Conservation (phyloP, 2,113 vertebrate species). For the Anthoscopus minutus region DNA sequence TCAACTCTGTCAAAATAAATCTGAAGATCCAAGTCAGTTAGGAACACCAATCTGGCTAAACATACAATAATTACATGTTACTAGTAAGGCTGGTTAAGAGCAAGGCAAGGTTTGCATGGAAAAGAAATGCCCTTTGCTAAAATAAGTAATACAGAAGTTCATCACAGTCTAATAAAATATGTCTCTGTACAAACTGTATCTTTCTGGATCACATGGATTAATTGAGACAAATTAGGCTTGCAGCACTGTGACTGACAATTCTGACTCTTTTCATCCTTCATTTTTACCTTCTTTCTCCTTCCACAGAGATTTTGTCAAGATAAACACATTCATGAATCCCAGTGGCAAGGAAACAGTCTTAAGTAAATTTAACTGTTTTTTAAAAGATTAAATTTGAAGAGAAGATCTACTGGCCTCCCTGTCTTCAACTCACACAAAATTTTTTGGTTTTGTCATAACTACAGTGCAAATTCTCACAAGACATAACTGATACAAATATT, state of each 20-base stretch:
- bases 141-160: not conserved
- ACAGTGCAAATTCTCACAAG: not conserved
- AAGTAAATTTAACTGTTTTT: not conserved
- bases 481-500: not conserved
- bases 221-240: not conserved
- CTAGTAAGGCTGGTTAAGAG: not conserved
- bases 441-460: not conserved
- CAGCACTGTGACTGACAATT: not conserved
- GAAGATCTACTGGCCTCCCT: not conserved
- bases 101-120: not conserved
- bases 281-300: not conserved
- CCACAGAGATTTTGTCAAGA: not conserved
- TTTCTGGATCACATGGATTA: not conserved
- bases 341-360: not conserved
- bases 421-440: not conserved
- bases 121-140: not conserved
- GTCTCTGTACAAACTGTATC: not conserved
- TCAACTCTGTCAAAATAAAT: not conserved
- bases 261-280: not conserved
- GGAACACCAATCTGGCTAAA: not conserved
- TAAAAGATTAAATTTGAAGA: not conserved
- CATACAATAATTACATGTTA: not conserved
- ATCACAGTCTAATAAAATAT: not conserved
- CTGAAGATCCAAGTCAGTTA: not conserved
- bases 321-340: not conserved